Evolutionary conservation across 2,797 vertebrate genomes (phyloP), one percentile per base, ranked within the genome.

Genomic region (Lepidocolaptes lacrymiger): DNA sequence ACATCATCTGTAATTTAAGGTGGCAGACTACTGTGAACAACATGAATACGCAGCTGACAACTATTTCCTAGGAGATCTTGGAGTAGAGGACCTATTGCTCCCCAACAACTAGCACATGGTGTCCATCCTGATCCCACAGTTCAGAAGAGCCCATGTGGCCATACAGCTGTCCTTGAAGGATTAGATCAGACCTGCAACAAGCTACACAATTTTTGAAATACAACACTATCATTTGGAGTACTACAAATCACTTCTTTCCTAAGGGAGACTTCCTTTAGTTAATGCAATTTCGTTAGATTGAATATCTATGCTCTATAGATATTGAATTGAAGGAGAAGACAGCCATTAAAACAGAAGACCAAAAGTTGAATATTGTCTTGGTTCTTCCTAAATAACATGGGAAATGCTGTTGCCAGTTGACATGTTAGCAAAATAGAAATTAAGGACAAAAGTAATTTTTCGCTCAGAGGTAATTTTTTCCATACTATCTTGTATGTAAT

Each of bases 51-150:
- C 20, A 79, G 6, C 6, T 62, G 23, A 24, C 6, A 46, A 8
- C 3, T 26, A 58, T 58, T 66, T 84, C 28, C 34, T 55, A 48
- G 32, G 16, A 82, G 9, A n/a, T 1, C 0, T 8, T 52, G 30
- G 6, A 39, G 5, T 34, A 19, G 3, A 46, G 17, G 10, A 43
- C 22, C 14, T 26, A 9, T 7, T 44, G 4, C 1, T 3, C 18
- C 21, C 2, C 20, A n/a, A 30, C 6, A 74, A 36, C 4, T 13
- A 55, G 10, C 14, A 12, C 1, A 24, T 24, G 22, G 27, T 51
- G 7, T 6, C 66, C 30, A 36, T 62, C 26, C 26, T 22, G 2
- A 8, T 49, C 22, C 4, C 6, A 56, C 0, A 1, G 18, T 34
- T 61, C 49, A 68, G 54, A 61, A 78, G 52, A 67, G 2, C 7